These are phyloP conservation scores for Alcedo quadribrachys DNA, from an alignment of 2,797 vertebrate genomes.

Conservation along the genomic window DNA sequence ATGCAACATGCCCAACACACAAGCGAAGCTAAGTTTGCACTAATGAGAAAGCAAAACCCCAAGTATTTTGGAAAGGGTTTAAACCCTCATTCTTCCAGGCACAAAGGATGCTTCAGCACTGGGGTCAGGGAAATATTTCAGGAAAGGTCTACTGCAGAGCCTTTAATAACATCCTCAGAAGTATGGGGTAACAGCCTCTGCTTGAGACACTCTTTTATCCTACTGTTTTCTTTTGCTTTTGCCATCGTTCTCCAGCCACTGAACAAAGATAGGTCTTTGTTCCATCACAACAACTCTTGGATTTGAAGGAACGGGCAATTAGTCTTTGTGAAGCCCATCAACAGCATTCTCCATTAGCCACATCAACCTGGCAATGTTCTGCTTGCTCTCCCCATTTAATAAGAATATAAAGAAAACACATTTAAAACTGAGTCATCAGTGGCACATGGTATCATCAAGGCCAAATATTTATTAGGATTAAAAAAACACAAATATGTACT, in stretches of 20 bases:
- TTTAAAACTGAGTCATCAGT: slow-evolving; percentile 17
- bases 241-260: slow-evolving; percentile 19
- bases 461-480: background rate
- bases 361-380: background rate
- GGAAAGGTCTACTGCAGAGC: background rate
- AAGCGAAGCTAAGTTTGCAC: background rate
- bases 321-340: slow-evolving; percentile 41
- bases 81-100: slow-evolving; percentile 32
- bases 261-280: slow-evolving; percentile 47
- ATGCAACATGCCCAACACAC: background rate
- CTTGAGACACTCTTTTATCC: slow-evolving; percentile 29
- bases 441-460: background rate
- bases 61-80: slow-evolving; percentile 46
- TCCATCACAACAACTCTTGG: background rate
- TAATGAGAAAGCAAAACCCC: slow-evolving; percentile 24
- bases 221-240: slow-evolving; percentile 38
- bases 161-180: slow-evolving; percentile 33
- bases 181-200: slow-evolving; percentile 27
- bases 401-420: slow-evolving; percentile 29
- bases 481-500: background rate
- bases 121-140: background rate
- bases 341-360: slow-evolving; percentile 33
- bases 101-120: slow-evolving; percentile 32
- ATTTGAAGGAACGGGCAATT: slow-evolving; percentile 40
- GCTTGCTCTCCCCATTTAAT: background rate